These are phyloP conservation scores for Drosophila kikkawai DNA, from an alignment of 1,140 invertebrate genomes.

Conservation along the genomic window DNA sequence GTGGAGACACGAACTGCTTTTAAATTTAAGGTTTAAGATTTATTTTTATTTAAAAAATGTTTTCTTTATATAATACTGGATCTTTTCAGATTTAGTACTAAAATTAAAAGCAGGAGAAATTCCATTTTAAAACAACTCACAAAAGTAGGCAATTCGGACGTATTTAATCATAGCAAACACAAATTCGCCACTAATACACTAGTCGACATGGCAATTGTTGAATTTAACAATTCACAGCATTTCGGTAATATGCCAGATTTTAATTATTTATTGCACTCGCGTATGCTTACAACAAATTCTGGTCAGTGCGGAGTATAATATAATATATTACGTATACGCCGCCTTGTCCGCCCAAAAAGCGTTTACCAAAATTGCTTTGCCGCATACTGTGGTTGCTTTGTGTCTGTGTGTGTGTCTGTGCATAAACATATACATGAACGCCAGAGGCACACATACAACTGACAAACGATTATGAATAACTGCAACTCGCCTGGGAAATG, in stretches of 20 bases:
- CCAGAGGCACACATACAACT: conserved; percentile 39
- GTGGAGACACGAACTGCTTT: neutral
- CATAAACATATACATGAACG: conserved; percentile 19
- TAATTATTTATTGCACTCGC: conserved; percentile 55
- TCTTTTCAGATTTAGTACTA: neutral
- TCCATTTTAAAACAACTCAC: neutral
- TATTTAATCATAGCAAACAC: neutral
- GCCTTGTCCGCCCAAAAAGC: conserved; percentile 33
- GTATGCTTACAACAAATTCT: conserved; percentile 29
- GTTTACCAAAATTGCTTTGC: conserved; percentile 66
- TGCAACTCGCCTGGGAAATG: conserved; percentile 34
- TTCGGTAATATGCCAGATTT: conserved; percentile 26
- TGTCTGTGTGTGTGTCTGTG: conserved; percentile 13
- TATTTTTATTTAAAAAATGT: neutral
- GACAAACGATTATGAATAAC: conserved; percentile 80
- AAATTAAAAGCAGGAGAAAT: neutral
- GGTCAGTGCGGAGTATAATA: conserved; percentile 42
- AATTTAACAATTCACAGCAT: conserved; percentile 22
- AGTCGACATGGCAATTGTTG: conserved; percentile 32
- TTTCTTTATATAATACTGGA: neutral
- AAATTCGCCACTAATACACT: conserved; percentile 37
- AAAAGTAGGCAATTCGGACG: neutral
- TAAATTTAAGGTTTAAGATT: neutral
- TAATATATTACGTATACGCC: conserved; percentile 73
- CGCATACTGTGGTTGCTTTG: conserved; percentile 65